Evolutionary conservation across 2,113 vertebrate species (phyloP).

Genomic region (Lutjanus erythropterus): DNA sequence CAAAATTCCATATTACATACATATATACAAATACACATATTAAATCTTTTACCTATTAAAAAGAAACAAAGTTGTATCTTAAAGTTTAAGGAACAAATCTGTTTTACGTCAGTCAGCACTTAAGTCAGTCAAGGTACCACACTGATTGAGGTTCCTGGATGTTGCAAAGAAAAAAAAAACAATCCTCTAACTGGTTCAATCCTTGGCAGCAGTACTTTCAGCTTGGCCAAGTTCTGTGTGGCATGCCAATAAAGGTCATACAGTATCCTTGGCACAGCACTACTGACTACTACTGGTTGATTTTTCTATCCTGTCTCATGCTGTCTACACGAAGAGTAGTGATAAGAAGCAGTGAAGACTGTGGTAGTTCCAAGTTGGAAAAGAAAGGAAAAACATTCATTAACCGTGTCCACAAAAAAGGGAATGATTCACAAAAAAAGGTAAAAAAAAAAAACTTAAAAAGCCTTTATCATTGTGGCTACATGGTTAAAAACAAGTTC

Average conservation of each 20-base stretch:
- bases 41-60: background rate
- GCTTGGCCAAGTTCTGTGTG: conserved; percentile 13
- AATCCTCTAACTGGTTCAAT: conserved; percentile 13
- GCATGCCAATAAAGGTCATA: conserved; percentile 26
- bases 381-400: background rate
- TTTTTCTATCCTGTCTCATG: conserved; percentile 15
- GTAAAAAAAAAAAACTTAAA: no score
- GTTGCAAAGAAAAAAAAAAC: background rate
- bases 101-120: background rate
- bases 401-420: background rate
- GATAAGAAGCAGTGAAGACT: background rate
- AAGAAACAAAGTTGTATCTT: background rate
- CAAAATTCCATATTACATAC: no score
- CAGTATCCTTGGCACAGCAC: conserved; percentile 18
- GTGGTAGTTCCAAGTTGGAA: background rate
- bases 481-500: background rate
- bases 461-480: background rate
- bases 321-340: background rate
- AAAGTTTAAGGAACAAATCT: background rate
- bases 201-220: conserved; percentile 8
- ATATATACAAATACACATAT: no score
- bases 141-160: conserved; percentile 10
- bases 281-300: background rate
- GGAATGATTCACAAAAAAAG: background rate
- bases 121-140: conserved; percentile 10